A percentile compares a stretch with the other conserved stretches of the same genome.
Evolutionary conservation across 2,888 invertebrate species (phyloP).

Genomic region (Pantelozetes paolii): DNA sequence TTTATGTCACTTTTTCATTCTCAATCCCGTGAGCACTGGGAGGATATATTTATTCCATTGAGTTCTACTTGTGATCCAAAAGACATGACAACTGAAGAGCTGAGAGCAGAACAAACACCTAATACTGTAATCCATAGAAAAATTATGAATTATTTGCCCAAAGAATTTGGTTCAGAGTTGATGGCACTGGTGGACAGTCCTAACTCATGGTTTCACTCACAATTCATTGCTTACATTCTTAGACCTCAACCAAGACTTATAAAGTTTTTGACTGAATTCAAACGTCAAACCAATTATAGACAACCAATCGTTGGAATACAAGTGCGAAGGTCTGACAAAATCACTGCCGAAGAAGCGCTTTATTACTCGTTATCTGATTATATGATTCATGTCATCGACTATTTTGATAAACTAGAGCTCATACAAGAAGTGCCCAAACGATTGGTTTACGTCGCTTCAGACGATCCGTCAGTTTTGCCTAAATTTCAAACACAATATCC

Average conservation of each 20-base stretch:
- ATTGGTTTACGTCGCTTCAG: constrained; percentile 14
- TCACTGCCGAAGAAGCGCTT: not conserved
- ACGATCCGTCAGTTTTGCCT: constrained; percentile 14
- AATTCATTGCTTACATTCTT: constrained; percentile 19
- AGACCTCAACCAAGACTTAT: constrained; percentile 1
- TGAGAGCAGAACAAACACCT: not conserved
- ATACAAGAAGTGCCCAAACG: not conserved
- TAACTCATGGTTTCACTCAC: constrained; percentile 20
- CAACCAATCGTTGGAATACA: constrained; percentile 25
- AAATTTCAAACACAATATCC: not conserved
- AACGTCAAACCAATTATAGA: not conserved
- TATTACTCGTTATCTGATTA: constrained; percentile 27
- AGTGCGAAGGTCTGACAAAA: constrained; percentile 19
- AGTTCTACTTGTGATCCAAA: constrained; percentile 4
- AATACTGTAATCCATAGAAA: constrained; percentile 10
- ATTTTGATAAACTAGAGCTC: constrained; percentile 3
- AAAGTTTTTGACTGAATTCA: not conserved
- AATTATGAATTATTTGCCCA: constrained; percentile 12
- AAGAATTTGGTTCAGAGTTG: not conserved
- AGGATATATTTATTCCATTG: not conserved
- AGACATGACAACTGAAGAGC: not conserved
- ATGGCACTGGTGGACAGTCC: constrained; percentile 5
- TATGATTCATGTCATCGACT: constrained; percentile 10
- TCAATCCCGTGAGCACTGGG: not conserved
- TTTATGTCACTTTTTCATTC: not conserved